Base-by-base conservation (phyloP, 2,888 invertebrate species). In the Eilema sororculum region DNA sequence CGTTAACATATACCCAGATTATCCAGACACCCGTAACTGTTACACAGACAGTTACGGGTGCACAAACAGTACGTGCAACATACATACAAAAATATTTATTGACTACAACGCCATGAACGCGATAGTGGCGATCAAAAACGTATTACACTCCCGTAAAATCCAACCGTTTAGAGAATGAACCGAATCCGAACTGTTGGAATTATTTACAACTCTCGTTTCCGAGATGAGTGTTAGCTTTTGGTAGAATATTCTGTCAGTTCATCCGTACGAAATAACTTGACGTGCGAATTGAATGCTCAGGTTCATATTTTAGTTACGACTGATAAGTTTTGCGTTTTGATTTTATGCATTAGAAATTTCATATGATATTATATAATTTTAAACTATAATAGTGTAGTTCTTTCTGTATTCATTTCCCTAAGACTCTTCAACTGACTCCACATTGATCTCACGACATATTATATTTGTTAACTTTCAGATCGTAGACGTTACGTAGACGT, bases 121-220 rank as follows among this genome's bases (percentile, higher is more conserved):
- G n/a, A 30, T 8, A 57, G 5, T n/a, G 67, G 60, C 56, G 57
- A 20, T 59, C 67, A 64, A 76, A 73, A 77, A 77, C 71, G 72
- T 33, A 76, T 78, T 56, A 66, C n/a, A 4, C 6, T 0, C 24
- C 64, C 82, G 72, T 83, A 60, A 64, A 24, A 65, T 77, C 62
- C 64, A 62, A 70, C 25, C 71, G 75, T 83, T 84, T 80, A 80
- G 81, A 76, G 80, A 79, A 82, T 79, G 78, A 85, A 84, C 84
- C 80, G 84, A 88, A 86, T 86, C 82, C 83, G 86, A 87, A 86
- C 85, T 82, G 82, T 78, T 74, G 80, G 88, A 89, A 90, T 88
- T 86, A 90, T 89, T 89, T 85, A 89, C 82, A 82, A 83, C 73
- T 80, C 78, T 82, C 84, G 83, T 87, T 84, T 84, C 73, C 68